Base-by-base conservation (phyloP, 2,113 vertebrate species). In the Passer montanus region DNA sequence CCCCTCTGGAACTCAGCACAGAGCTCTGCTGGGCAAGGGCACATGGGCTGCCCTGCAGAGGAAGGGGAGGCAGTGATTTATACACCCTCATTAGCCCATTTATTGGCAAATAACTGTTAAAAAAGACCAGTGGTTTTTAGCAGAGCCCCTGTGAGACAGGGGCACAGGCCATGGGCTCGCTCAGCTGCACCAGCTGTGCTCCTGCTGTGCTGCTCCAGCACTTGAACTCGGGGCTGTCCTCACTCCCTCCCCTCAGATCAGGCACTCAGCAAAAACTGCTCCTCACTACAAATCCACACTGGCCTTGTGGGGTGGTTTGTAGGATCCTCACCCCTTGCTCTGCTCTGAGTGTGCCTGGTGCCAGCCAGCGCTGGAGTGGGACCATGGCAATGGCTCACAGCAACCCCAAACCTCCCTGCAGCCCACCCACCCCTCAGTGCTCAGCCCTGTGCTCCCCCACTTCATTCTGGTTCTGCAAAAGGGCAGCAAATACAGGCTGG, bases 271-370 rank as follows among this genome's bases (percentile, higher is more conserved):
- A 35, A 22, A 84, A 69, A 6, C 21, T 28, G 15, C 37, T 84
- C 49, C 17, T 43, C n/a, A 19, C 44, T n/a, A 17, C 14, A 33
- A 22, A 58, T 23, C 64, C 67, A 1, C 30, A 4, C 6, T 43
- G 0, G 0, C 60, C 41, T 75, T 26, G 35, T 5, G 15, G 43
- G 35, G 17, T 14, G 10, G 8, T 80, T 22, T 41, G 22, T 28
- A 14, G 55, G 64, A 37, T 84, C 79, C 53, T n/a, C 20, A 20
- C 6, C 3, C 12, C 50, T 64, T 56, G 13, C 35, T 80, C 8
- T 39, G 18, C n/a, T 24, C 35, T 0, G 1, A 33, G 15, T 4
- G 39, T 16, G n/a, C 72, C 9, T 2, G 39, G 21, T 17, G 39
- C 58, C 2, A 3, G 21, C 17, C 80, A 52, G n/a, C 2, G 15